Evolutionary conservation across 2,113 vertebrate genomes (phyloP).

Genomic region (Strix aluco): DNA sequence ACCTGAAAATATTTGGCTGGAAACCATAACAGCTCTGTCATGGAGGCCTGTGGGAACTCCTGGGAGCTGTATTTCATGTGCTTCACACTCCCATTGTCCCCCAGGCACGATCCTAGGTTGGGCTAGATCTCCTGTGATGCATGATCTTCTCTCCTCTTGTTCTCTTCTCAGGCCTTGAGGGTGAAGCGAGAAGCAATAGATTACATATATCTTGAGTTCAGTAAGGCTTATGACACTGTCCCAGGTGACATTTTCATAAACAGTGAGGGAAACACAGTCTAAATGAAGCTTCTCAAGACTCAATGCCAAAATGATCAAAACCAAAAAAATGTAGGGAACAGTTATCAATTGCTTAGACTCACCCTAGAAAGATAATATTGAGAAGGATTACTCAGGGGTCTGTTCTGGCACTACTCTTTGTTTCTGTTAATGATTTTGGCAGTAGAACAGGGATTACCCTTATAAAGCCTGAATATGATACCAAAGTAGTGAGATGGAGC

Average conservation of each 20-base stretch:
- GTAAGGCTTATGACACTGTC: background rate
- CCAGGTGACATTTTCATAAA: background rate
- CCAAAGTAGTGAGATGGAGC: background rate
- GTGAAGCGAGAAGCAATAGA: background rate
- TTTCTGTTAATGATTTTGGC: background rate
- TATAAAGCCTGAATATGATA: background rate
- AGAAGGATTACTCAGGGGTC: background rate
- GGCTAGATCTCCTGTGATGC: background rate
- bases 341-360: background rate
- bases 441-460: background rate
- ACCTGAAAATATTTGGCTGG: background rate
- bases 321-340: background rate
- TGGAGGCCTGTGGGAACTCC: accelerated
- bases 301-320: background rate
- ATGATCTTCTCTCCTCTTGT: background rate
- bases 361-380: background rate
- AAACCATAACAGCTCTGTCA: background rate
- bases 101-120: accelerated
- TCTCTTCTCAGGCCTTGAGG: background rate
- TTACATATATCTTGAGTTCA: background rate
- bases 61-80: background rate
- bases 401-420: background rate
- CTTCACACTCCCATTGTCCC: background rate
- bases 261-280: background rate
- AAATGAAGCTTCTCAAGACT: background rate